These are phyloP conservation scores for Ochropacha duplaris DNA, from an alignment of 2,888 invertebrate species.

Conservation along the genomic window DNA sequence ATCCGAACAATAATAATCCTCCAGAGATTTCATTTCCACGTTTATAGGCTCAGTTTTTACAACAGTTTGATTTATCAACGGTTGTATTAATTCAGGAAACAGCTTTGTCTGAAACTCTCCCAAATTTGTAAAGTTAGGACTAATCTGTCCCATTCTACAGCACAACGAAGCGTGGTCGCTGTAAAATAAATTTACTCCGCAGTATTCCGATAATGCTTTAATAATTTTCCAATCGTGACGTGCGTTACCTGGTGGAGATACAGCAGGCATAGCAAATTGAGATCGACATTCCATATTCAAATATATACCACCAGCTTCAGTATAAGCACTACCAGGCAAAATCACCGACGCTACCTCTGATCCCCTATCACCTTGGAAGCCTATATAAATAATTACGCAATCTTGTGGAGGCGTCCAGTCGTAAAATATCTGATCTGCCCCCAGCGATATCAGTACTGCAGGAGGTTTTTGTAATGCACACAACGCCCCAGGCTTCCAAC, in stretches of 20 bases:
- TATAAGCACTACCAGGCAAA: conserved; percentile 97
- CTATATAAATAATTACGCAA: conserved; percentile 93
- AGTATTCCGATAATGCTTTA: conserved; percentile 65
- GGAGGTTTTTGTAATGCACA: conserved; percentile 85
- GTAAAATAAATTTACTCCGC: conserved; percentile 52
- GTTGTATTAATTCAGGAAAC: conserved; percentile 38
- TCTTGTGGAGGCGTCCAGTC: conserved; percentile 88
- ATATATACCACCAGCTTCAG: conserved; percentile 96
- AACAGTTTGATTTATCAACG: conserved; percentile 19
- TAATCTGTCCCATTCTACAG: conserved; percentile 58
- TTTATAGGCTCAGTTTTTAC: conserved; percentile 23
- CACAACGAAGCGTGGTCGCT: conserved; percentile 47
- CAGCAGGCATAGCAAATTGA: conserved; percentile 93
- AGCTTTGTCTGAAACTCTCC: conserved; percentile 55
- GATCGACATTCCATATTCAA: conserved; percentile 98
- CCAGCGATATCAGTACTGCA: conserved; percentile 92
- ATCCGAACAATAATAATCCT: conserved; percentile 70
- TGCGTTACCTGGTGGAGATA: conserved; percentile 95
- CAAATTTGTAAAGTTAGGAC: conserved; percentile 58
- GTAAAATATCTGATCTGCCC: conserved; percentile 94
- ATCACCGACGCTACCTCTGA: conserved; percentile 94
- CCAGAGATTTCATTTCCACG: conserved; percentile 52
- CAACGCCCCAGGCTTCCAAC: conserved; percentile 90
- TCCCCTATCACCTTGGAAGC: conserved; percentile 97
- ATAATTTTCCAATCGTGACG: conserved; percentile 99